Base-by-base conservation (phyloP, 2,888 invertebrate genomes). In the Troides helena region DNA sequence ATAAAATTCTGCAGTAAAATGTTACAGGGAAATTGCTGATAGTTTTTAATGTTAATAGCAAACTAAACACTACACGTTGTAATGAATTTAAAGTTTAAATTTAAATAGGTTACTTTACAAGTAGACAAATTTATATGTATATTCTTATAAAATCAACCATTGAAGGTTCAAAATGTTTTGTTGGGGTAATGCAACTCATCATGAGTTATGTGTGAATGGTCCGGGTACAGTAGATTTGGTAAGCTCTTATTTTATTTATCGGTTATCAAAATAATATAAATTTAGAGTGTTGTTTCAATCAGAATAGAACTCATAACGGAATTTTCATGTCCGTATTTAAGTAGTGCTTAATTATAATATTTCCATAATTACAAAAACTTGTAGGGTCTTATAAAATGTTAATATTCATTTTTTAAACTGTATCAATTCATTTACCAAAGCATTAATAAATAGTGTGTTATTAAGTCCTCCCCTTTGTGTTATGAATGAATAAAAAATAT, bases 171-270 rank as follows among this genome's bases (percentile, higher is more conserved):
- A 82, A 84, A 92, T 92, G 92, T 92, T 90, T 88, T 92, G 92
- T 83, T 92, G 92, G 92, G 92, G 92, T 76, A 92, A 92, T 85
- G 84, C 90, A 76, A 92, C 92, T 82, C 86, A 92, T 82, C 90
- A 90, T 77, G 92, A 92, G 85, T 81, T 92, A 73, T 91, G 87
- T 77, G 79, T 92, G 71, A 92, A 92, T 79, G 84, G 84, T 58
- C 75, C 87, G 63, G 86, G 86, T 63, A 81, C 76, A 72, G 76
- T 81, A 74, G 90, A 90, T 81, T 82, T 92, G 86, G 92, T 92
- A 82, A 87, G 87, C 77, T 14, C 7, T 62, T 30, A 50, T 18
- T 4, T 50, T 18, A 50, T 50, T 50, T 50, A 50, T 50, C 50
- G 50, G 7, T 50, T 50, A 50, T 50, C 14, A 17, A 50, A 14